These are phyloP conservation scores for Sicus ferrugineus DNA, from an alignment of 2,888 invertebrate genomes.

Conservation along the genomic window DNA sequence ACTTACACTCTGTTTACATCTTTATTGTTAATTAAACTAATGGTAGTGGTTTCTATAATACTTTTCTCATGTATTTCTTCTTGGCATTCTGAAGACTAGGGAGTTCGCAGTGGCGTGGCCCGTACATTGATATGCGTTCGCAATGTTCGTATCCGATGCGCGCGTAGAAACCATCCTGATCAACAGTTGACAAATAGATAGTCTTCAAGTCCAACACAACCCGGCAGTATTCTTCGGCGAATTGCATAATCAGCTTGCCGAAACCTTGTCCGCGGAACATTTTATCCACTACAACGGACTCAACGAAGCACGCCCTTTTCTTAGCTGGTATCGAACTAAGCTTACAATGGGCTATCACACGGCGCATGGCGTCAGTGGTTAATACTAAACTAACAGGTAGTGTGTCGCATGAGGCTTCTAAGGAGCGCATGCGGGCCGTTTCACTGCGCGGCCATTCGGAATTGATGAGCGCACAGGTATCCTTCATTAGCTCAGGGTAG, in stretches of 20 bases:
- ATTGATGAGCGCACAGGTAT: conserved; percentile 80
- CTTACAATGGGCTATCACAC: conserved; percentile 82
- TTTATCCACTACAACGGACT: conserved; percentile 82
- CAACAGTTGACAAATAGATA: conserved; percentile 76
- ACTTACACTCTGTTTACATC: neutral
- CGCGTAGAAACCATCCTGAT: conserved; percentile 78
- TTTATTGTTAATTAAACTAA: neutral
- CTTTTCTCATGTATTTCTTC: conserved; percentile 65
- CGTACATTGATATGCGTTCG: conserved; percentile 76
- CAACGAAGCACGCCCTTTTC: conserved; percentile 77
- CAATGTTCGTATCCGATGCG: conserved; percentile 78
- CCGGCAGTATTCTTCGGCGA: conserved; percentile 78
- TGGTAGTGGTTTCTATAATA: conserved; percentile 58
- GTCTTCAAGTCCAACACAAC: conserved; percentile 70
- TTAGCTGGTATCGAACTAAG: conserved; percentile 76
- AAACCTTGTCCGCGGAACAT: conserved; percentile 77
- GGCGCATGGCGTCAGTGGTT: conserved; percentile 66
- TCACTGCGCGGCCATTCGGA: conserved; percentile 88
- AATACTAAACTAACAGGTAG: conserved; percentile 78
- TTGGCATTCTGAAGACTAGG: conserved; percentile 60
- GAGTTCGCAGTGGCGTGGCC: conserved; percentile 64
- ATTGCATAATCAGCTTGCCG: conserved; percentile 77
- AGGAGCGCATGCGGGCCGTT: conserved; percentile 78
- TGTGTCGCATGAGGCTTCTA: conserved; percentile 76
- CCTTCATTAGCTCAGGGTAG: conserved; percentile 73